Conservation (phyloP, 2,797 vertebrate species). For the Sebastes kiyomatsui region DNA sequence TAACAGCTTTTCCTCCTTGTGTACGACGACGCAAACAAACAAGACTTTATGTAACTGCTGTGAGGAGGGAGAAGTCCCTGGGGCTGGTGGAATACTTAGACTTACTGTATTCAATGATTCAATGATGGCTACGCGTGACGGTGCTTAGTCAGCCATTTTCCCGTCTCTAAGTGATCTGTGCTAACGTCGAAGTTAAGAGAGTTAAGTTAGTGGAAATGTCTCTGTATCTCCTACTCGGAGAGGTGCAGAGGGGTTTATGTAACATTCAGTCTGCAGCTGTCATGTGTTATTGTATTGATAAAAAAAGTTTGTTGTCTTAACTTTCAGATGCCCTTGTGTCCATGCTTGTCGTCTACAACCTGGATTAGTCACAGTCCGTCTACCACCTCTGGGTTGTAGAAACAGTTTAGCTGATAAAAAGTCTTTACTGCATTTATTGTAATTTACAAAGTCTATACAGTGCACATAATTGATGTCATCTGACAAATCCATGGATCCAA, state of each 20-base stretch:
- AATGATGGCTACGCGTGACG: background rate
- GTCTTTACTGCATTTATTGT: background rate
- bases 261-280: conserved; percentile 36
- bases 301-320: background rate
- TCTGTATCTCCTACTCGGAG: background rate
- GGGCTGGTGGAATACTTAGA: conserved; percentile 4
- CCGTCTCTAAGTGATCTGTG: background rate
- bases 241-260: conserved; percentile 32
- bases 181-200: background rate
- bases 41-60: conserved; percentile 16
- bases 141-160: conserved; percentile 27
- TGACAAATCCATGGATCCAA: background rate
- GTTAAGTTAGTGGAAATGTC: background rate
- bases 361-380: background rate
- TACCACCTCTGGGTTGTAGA: background rate
- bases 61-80: background rate
- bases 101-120: background rate
- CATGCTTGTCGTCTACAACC: background rate
- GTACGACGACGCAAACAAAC: conserved; percentile 2
- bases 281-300: background rate
- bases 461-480: background rate
- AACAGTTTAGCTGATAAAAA: background rate
- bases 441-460: background rate
- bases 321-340: conserved; percentile 23
- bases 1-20: background rate